A percentile compares a stretch with the other conserved stretches of the same genome.
Conservation (phyloP, 2,888 invertebrate species). For the Tetrapedia diversipes region DNA sequence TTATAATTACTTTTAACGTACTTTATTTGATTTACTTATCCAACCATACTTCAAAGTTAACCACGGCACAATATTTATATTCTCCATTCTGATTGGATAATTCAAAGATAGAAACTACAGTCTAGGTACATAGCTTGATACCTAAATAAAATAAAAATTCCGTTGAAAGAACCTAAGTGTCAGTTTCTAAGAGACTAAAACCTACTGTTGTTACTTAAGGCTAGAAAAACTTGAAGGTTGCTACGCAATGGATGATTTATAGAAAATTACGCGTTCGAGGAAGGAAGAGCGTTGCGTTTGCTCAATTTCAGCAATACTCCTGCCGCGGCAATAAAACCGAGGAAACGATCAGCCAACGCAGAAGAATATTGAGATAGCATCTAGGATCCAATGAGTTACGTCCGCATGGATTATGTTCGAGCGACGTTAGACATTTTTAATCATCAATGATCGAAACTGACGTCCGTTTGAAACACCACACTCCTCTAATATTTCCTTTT, state of each 20-base stretch:
- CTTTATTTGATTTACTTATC: too few species aligned
- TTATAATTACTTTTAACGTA: too few species aligned
- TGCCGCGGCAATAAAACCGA: constrained; percentile 12
- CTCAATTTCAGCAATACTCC: constrained; percentile 4
- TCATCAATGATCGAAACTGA: constrained; percentile 4
- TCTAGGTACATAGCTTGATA: too few species aligned
- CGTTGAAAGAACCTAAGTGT: too few species aligned
- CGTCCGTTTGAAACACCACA: background rate
- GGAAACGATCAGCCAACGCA: constrained; percentile 22
- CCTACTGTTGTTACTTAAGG: too few species aligned
- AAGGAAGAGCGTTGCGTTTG: constrained; percentile 2
- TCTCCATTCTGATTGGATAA: too few species aligned
- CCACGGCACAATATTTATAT: too few species aligned
- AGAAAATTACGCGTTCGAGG: constrained; percentile 5
- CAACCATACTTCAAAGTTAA: too few species aligned
- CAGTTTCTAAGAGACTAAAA: background rate
- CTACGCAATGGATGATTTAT: background rate
- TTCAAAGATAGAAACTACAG: too few species aligned
- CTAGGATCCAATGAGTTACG: background rate
- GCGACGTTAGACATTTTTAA: too few species aligned
- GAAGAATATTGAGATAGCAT: background rate
- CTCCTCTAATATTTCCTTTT: too few species aligned
- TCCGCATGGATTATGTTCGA: constrained; percentile 26
- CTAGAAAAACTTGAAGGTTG: background rate
- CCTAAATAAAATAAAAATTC: too few species aligned